Conservation (phyloP, 2,888 invertebrate species). For the Dolomedes plantarius region DNA sequence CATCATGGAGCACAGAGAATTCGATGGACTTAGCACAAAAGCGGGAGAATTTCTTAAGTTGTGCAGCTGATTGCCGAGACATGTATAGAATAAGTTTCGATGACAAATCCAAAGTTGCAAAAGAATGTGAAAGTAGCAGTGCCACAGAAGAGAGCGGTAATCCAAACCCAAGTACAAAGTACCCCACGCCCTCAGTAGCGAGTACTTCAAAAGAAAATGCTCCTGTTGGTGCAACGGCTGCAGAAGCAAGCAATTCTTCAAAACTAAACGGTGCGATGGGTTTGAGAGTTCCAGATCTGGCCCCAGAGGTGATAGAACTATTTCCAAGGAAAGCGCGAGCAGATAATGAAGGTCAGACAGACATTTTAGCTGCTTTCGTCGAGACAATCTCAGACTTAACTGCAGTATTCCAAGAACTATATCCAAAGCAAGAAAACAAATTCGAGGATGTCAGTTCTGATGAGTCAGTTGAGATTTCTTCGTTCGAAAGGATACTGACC, state of each 20-base stretch:
- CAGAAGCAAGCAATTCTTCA: too few species aligned
- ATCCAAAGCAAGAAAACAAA: constrained; percentile 45
- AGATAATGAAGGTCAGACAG: constrained; percentile 44
- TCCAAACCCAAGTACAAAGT: not conserved
- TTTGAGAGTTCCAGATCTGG: constrained; percentile 20
- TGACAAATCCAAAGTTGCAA: constrained; percentile 1
- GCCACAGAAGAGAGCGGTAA: not conserved
- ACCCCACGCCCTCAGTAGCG: not conserved
- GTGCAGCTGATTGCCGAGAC: constrained; percentile 56
- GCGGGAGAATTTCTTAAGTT: constrained; percentile 45
- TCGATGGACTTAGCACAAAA: constrained; percentile 42
- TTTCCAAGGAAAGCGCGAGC: constrained; percentile 32
- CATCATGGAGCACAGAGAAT: constrained; percentile 35
- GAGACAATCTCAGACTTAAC: constrained; percentile 59
- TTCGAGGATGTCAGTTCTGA: constrained; percentile 57
- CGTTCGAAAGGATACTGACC: constrained; percentile 57
- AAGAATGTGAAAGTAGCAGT: not conserved
- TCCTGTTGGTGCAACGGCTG: not conserved
- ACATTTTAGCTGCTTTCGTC: constrained; percentile 53
- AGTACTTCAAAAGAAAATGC: not conserved
- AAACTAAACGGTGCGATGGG: not conserved
- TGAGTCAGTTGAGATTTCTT: constrained; percentile 51
- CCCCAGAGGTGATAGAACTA: constrained; percentile 28
- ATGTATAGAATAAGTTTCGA: constrained; percentile 54
- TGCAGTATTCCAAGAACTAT: constrained; percentile 52